phyloP scores from a whole-genome alignment of 2,113 vertebrate species.

The Psephotus haematonotus region DNA sequence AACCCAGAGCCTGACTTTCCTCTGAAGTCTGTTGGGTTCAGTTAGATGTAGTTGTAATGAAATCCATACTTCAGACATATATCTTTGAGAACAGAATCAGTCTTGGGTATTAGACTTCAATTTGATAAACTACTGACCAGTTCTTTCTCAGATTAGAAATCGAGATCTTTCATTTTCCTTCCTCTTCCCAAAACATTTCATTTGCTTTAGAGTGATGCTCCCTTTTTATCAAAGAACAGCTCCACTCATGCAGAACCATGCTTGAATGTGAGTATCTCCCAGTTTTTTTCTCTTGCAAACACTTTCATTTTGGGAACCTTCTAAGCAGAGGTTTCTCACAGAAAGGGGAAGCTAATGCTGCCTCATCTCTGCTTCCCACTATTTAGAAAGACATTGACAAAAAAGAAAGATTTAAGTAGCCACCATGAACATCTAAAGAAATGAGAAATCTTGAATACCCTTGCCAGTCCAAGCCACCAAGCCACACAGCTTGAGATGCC shows the following conservation, averaged over 20 bases:
- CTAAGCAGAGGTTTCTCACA: neutral
- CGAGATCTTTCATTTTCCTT: constrained; percentile 12
- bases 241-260: neutral
- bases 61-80: neutral
- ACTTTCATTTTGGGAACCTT: neutral
- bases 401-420: neutral
- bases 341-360: neutral
- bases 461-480: neutral
- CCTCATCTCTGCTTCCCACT: neutral
- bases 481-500: neutral
- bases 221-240: neutral
- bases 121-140: constrained; percentile 38
- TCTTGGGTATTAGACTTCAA: constrained; percentile 39
- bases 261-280: neutral
- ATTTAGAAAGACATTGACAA: neutral
- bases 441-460: neutral
- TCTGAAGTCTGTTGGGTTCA: neutral
- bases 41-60: neutral
- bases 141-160: constrained; percentile 29
- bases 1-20: neutral
- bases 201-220: neutral
- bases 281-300: neutral
- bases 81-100: neutral
- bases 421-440: neutral
- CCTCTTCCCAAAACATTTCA: neutral